Evolutionary conservation across 2,888 invertebrate species (phyloP), one percentile per base, ranked within the genome.

Genomic region (Agrilus cyanescens): DNA sequence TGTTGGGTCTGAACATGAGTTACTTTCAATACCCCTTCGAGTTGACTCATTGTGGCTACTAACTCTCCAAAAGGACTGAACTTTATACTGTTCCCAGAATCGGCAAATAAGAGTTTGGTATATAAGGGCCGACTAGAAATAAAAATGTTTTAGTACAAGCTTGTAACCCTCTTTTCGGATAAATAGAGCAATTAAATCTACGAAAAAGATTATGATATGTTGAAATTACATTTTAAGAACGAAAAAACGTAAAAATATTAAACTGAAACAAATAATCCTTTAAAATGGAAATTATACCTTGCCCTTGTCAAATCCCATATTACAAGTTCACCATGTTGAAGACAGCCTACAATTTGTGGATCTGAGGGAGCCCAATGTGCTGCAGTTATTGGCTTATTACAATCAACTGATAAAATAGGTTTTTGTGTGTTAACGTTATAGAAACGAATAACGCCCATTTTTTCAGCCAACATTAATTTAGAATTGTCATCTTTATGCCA

Each of bases 381-480:
- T 32, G 75, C 72, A 57, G 76, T 72, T 12, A 85, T 60, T 1
- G 82, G 79, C 38, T 72, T 69, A 40, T 74, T 72, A 7, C 75
- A 69, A 59, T 80, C 76, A 36, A 84, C 65, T 1, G 84, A 82
- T 60, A 82, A 64, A 38, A 81, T 75, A 2, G 77, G 75, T 47
- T 73, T 74, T 51, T 79, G 78, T 33, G 75, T 78, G 52, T 73
- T 71, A 8, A 81, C 72, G 62, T 83, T 85, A 56, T 82, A 85
- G 60, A 85, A 73, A 47, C 79, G 74, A 41, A 86, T 75, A 1
- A 79, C 64, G n/a, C 85, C 85, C 52, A 75, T 75, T 60, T 82
- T 83, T 60, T 85, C 83, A 1, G 80, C 85, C 2, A 85, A 81
- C 49, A 86, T 62, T 15, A 86, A 67, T 65, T 85, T 85, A 33